Percentiles rank a stretch among this genome's conserved stretches.
phyloP scores from a whole-genome alignment of 2,113 vertebrate genomes.

The Lophotis ruficrista region DNA sequence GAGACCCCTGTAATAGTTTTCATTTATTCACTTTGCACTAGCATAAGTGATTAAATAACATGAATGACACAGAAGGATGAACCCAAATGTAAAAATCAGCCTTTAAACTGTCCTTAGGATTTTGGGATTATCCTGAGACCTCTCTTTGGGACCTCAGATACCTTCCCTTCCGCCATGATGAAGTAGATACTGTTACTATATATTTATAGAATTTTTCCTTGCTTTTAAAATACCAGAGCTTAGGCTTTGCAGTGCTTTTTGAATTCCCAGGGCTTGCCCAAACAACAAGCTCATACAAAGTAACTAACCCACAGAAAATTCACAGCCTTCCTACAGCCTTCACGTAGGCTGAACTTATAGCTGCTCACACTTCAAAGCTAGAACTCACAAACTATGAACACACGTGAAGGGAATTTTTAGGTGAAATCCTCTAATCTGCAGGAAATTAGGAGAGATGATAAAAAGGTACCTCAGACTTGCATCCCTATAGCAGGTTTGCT shows the following conservation, averaged over 20 bases:
- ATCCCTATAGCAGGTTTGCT: background rate
- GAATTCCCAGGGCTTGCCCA: background rate
- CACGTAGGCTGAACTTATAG: accelerated
- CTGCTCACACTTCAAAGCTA: background rate
- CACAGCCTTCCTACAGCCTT: background rate
- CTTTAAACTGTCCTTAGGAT: background rate
- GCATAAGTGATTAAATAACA: background rate
- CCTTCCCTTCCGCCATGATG: background rate
- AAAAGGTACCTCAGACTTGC: background rate
- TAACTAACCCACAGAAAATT: background rate
- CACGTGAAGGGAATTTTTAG: background rate
- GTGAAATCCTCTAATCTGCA: background rate
- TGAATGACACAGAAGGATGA: background rate
- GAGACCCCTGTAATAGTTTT: background rate
- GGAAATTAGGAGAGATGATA: background rate
- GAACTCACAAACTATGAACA: background rate
- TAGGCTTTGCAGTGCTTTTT: background rate
- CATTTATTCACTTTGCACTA: background rate
- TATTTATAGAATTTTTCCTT: background rate
- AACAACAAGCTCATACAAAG: background rate
- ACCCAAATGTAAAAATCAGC: background rate
- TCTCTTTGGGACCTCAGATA: background rate
- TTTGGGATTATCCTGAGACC: background rate
- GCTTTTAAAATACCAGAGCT: background rate
- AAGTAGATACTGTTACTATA: background rate